Conservation (phyloP, 2,797 vertebrate genomes). For the Pseudomugil gertrudae region DNA sequence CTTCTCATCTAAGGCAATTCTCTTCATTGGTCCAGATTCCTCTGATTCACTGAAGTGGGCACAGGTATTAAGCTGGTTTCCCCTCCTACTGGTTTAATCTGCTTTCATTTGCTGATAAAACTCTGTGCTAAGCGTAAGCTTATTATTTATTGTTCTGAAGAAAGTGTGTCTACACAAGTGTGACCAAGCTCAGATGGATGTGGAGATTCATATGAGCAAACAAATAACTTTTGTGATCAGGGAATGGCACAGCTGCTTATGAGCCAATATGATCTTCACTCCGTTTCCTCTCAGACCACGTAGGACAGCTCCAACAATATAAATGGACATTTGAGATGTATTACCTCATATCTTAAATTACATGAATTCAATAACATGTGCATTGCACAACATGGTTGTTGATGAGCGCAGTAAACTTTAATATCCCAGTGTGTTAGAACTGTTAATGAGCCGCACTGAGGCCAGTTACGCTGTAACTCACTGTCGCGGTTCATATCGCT, state of each 20-base stretch:
- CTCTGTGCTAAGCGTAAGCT: slow-evolving; percentile 51
- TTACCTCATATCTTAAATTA: slow-evolving; percentile 72
- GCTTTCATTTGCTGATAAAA: slow-evolving; percentile 69
- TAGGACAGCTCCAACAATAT: slow-evolving; percentile 60
- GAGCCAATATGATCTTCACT: slow-evolving; percentile 64
- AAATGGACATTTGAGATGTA: slow-evolving; percentile 66
- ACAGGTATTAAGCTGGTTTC: slow-evolving; percentile 41
- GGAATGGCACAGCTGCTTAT: slow-evolving; percentile 60
- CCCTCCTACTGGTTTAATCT: slow-evolving; percentile 42
- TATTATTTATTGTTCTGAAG: slow-evolving; percentile 63
- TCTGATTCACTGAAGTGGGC: slow-evolving; percentile 60
- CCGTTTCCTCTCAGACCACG: slow-evolving; percentile 66
- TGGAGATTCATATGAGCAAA: slow-evolving; percentile 25
- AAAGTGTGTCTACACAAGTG: slow-evolving; percentile 34
- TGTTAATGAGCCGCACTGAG: slow-evolving; percentile 65
- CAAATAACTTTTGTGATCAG: slow-evolving; percentile 29
- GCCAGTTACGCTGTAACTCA: slow-evolving; percentile 65
- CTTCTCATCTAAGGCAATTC: slow-evolving; percentile 52
- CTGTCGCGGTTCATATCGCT: slow-evolving; percentile 36
- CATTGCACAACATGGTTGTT: slow-evolving; percentile 56
- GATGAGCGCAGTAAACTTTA: slow-evolving; percentile 76
- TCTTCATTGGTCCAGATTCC: slow-evolving; percentile 51
- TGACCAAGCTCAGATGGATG: slow-evolving; percentile 26
- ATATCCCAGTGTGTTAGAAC: slow-evolving; percentile 75
- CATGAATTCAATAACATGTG: slow-evolving; percentile 78